A percentile compares a stretch with the other conserved stretches of the same genome.
Evolutionary conservation across 2,888 invertebrate species (phyloP).

Genomic region (Syritta pipiens): DNA sequence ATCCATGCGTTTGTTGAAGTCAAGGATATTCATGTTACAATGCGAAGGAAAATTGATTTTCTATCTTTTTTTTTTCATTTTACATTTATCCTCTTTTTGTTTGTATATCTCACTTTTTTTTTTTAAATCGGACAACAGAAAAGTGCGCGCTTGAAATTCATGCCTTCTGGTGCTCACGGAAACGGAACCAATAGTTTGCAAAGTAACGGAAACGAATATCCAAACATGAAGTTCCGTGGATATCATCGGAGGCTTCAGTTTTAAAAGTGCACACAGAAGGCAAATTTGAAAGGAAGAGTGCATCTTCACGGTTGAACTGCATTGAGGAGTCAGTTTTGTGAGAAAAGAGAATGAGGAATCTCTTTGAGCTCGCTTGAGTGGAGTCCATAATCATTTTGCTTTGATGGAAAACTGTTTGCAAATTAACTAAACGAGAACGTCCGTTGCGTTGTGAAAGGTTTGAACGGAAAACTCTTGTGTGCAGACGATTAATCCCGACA

Average conservation of each 20-base stretch:
- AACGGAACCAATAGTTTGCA: constrained; percentile 9
- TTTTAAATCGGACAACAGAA: not conserved
- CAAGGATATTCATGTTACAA: constrained; percentile 9
- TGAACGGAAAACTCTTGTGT: too few relatives aligned
- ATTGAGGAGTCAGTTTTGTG: not conserved
- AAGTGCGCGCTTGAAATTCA: not conserved
- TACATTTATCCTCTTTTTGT: not conserved
- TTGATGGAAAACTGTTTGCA: too few relatives aligned
- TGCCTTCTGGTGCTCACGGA: not conserved
- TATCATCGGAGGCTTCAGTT: not conserved
- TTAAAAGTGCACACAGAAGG: not conserved
- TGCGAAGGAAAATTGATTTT: constrained; percentile 36
- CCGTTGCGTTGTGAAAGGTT: too few relatives aligned
- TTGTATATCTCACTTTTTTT: not conserved
- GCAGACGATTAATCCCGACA: too few relatives aligned
- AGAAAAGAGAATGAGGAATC: not conserved
- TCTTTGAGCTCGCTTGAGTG: not conserved
- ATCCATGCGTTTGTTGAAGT: not conserved
- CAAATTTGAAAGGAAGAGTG: not conserved
- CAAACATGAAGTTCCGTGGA: not conserved
- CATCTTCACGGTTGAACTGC: not conserved
- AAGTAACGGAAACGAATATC: constrained; percentile 2
- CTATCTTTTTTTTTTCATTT: not conserved
- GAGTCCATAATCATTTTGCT: too few relatives aligned
- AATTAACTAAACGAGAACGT: too few relatives aligned